Evolutionary conservation across 2,797 vertebrate species (phyloP).

Genomic region (Heliangelus exortis): DNA sequence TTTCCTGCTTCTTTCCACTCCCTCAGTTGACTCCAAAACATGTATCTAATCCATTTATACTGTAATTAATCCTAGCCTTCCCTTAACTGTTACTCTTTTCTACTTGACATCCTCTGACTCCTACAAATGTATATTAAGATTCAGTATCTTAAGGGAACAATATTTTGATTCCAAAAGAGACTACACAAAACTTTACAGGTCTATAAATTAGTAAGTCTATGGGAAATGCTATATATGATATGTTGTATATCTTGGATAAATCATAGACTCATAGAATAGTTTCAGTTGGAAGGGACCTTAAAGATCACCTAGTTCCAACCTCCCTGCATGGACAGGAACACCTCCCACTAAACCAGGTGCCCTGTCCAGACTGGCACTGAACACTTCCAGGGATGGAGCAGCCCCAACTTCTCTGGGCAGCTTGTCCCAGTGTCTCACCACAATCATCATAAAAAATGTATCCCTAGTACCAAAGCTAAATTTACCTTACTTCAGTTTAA

Average conservation of each 20-base stretch:
- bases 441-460: background rate
- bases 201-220: background rate
- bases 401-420: background rate
- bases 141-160: background rate
- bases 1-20: background rate
- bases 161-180: background rate
- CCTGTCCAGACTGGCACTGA: background rate
- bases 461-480: background rate
- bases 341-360: background rate
- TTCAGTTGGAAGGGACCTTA: background rate
- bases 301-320: background rate
- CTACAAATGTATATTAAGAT: background rate
- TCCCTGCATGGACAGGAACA: rapidly evolving
- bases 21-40: background rate
- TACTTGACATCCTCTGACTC: background rate
- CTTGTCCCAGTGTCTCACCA: background rate
- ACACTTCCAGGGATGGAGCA: background rate
- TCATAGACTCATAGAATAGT: background rate
- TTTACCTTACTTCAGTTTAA: background rate
- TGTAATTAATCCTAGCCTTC: background rate
- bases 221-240: background rate
- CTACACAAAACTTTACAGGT: background rate
- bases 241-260: background rate
- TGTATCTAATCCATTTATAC: background rate
- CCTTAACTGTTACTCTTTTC: background rate